Evolutionary conservation across 2,888 invertebrate genomes (phyloP), one percentile per base, ranked within the genome.

Genomic region (Odiellus spinosus): DNA sequence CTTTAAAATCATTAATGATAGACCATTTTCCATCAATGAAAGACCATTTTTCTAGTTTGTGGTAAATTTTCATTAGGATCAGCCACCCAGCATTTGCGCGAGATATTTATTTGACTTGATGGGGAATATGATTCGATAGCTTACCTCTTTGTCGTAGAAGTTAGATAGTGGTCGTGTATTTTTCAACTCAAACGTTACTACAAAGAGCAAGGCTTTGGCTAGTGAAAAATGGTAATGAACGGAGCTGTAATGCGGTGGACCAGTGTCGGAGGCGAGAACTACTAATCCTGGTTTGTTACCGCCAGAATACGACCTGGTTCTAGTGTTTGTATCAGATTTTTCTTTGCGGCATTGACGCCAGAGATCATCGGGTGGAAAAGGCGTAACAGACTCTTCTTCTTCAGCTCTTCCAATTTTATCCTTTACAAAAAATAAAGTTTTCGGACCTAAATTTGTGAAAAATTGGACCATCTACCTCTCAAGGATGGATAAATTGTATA

Each of bases 211-310:
- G 1, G 80, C 76, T 52, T 77, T 71, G 2, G 79, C 76, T 45
- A 90, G 70, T 65, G 88, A 84, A 58, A 78, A 77, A 64, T 90
- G 87, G 47, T 87, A 69, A 56, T 78, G 75, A 8, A 91, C 68
- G 53, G 87, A 70, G 56, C 82, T 80, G 52, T 76, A 76, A 64
- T 83, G 81, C 1, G 81, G 77, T 46, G 72, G 71, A 55, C 77
- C 76, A 60, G 84, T 84, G 51, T 78, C 77, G 51, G 85, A 69
- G 0, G 87, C 85, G 40, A 85, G 71, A 63, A 82, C 78, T 0
- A 79, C 78, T 47, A 93, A 69, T 1, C 26, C 26, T 4, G 26
- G 26, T 8, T 26, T 26, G 8, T 26, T 26, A 6, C 26, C 26
- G 8, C 26, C 26, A 26, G 26, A 26, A 26, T 26, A 26, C 26